phyloP scores from a whole-genome alignment of 2,888 invertebrate genomes.

The Drosophila prostipennis region DNA sequence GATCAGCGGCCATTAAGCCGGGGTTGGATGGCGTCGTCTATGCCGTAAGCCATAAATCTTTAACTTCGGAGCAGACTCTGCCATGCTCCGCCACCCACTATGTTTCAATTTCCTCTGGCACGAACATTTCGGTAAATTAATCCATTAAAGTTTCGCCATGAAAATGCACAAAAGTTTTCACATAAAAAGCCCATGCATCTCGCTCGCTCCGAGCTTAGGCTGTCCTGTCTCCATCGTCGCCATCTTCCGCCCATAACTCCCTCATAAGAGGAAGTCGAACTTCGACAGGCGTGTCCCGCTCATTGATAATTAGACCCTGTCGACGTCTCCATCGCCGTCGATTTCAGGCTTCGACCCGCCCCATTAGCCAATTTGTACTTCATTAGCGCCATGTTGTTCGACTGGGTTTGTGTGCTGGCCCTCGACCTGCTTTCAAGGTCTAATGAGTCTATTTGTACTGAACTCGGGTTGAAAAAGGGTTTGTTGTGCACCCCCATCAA shows the following conservation, averaged over 20 bases:
- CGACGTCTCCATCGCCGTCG: conserved; percentile 17
- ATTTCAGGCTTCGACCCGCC: conserved; percentile 40
- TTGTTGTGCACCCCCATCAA: neutral
- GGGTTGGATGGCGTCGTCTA: conserved; percentile 18
- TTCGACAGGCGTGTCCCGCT: conserved; percentile 49
- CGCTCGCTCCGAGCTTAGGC: conserved; percentile 1
- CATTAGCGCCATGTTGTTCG: conserved; percentile 62
- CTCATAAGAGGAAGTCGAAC: conserved; percentile 30
- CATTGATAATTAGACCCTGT: conserved; percentile 68
- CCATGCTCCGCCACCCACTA: conserved; percentile 29
- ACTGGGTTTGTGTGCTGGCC: conserved; percentile 10
- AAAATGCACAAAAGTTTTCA: conserved; percentile 73
- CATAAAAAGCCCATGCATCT: conserved; percentile 61
- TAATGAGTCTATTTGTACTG: conserved; percentile 51
- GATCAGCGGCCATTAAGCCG: conserved; percentile 56
- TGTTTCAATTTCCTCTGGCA: conserved; percentile 73
- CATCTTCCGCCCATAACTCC: conserved; percentile 38
- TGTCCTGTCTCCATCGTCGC: conserved; percentile 14
- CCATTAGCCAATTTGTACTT: conserved; percentile 75
- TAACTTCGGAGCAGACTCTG: conserved; percentile 23
- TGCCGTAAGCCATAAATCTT: conserved; percentile 65
- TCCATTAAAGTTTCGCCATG: conserved; percentile 77
- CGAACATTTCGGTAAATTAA: conserved; percentile 73
- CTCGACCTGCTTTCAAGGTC: conserved; percentile 12
- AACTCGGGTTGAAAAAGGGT: conserved; percentile 9